phyloP scores from a whole-genome alignment of 2,113 vertebrate genomes.

The Odontophorus gujanensis region DNA sequence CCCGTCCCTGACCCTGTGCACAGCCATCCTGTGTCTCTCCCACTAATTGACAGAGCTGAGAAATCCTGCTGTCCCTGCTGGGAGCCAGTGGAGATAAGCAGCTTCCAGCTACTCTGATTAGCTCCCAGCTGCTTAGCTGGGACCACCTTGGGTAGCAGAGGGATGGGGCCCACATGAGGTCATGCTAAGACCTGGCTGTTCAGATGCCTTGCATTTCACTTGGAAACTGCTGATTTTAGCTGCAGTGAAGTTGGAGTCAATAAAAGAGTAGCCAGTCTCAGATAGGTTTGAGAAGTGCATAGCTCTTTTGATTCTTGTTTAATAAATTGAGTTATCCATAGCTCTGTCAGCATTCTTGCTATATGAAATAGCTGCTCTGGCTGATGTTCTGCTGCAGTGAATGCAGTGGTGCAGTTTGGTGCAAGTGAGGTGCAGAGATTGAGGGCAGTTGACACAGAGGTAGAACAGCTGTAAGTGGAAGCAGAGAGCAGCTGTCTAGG shows the following conservation, averaged over 20 bases:
- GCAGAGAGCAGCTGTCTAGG: neutral
- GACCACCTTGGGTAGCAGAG: neutral
- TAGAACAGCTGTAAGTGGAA: neutral
- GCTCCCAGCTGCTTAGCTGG: neutral
- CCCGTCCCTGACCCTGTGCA: neutral
- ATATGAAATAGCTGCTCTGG: neutral
- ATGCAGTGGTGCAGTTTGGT: rapidly evolving
- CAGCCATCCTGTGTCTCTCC: neutral
- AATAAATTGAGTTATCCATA: constrained; percentile 17
- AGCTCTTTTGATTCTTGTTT: neutral
- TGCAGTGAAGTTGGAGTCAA: neutral
- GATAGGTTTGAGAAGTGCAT: neutral
- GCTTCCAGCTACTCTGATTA: neutral
- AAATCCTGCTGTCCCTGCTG: neutral
- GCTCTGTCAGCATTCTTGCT: neutral
- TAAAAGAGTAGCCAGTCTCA: neutral
- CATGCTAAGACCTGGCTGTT: neutral
- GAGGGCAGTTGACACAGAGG: neutral
- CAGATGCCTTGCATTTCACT: neutral
- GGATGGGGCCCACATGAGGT: neutral
- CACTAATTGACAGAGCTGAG: neutral
- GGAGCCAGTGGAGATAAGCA: constrained; percentile 2
- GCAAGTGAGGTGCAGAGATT: neutral
- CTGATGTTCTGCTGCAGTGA: neutral
- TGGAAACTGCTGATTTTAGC: neutral